A percentile compares a stretch with the other conserved stretches of the same genome.
Evolutionary conservation across 2,888 invertebrate genomes (phyloP).

Genomic region (Dione vanillae): DNA sequence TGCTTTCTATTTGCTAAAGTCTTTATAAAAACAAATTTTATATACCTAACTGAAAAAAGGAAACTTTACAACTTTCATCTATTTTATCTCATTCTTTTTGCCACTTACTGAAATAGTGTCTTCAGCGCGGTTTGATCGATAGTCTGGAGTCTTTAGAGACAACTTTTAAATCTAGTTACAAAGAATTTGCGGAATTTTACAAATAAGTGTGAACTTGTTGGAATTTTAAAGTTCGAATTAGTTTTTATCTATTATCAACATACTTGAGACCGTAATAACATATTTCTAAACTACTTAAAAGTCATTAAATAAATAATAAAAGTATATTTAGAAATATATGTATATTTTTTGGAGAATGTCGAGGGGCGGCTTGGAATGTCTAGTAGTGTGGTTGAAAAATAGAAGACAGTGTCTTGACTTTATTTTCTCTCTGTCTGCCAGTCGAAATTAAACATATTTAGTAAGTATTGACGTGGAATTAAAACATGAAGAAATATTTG

Average conservation of each 20-base stretch:
- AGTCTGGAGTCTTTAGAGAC: slow-evolving; percentile 4
- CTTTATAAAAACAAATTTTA: neutral
- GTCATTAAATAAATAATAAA: no score
- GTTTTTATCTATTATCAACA: neutral
- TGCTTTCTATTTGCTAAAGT: neutral
- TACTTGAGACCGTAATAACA: neutral
- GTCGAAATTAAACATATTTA: no score
- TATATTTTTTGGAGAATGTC: no score
- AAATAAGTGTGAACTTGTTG: neutral
- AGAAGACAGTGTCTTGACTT: no score
- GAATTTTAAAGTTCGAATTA: neutral
- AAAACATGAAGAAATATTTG: no score
- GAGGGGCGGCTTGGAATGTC: no score
- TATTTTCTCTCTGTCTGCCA: no score
- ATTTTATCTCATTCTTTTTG: slow-evolving; percentile 2
- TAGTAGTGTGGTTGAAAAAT: no score
- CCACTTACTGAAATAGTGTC: slow-evolving; percentile 21
- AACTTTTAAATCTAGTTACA: slow-evolving; percentile 17
- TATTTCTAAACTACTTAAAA: no score
- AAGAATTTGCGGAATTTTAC: slow-evolving; percentile 3
- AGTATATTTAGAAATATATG: no score
- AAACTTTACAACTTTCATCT: slow-evolving; percentile 3
- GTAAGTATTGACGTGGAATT: no score
- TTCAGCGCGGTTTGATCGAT: slow-evolving; percentile 20
- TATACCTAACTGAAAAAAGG: neutral